phyloP scores from a whole-genome alignment of 2,888 invertebrate genomes.

The Cynaeus angustus region DNA sequence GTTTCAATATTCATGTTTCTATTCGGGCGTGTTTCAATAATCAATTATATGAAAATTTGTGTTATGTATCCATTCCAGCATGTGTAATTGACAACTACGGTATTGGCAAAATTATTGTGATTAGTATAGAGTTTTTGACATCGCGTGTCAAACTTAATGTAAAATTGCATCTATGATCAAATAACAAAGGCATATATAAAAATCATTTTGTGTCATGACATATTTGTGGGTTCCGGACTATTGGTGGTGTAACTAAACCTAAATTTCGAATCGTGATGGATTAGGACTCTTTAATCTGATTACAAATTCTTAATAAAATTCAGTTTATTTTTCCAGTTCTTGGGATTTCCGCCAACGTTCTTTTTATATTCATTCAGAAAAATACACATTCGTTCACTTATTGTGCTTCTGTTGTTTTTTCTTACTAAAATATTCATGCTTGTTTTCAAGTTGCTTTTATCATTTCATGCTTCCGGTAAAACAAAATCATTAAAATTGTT shows the following conservation, averaged over 20 bases:
- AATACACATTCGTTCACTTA: background rate
- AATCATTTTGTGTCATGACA: background rate
- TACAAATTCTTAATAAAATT: background rate
- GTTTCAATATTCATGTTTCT: slow-evolving; percentile 2
- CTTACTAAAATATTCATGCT: background rate
- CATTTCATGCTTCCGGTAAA: slow-evolving; percentile 4
- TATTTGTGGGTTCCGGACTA: too few relatives aligned
- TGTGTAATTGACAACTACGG: background rate
- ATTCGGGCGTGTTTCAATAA: background rate
- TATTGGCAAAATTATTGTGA: background rate
- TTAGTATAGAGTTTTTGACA: background rate
- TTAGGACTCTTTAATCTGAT: too few relatives aligned
- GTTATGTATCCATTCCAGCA: background rate
- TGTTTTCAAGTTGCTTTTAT: slow-evolving; percentile 3
- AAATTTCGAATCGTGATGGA: too few relatives aligned
- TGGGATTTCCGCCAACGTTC: background rate
- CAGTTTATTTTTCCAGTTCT: background rate
- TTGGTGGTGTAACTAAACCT: too few relatives aligned
- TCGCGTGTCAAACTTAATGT: too few relatives aligned
- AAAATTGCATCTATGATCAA: background rate
- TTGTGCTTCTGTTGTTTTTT: background rate
- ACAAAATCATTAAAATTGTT: slow-evolving; percentile 2
- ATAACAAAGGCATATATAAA: background rate
- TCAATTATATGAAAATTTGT: slow-evolving; percentile 1
- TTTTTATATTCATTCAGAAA: slow-evolving; percentile 1